A percentile compares a stretch with the other conserved stretches of the same genome.
Evolutionary conservation across 1,140 invertebrate species (phyloP).

Genomic region (Glomeris maerens): DNA sequence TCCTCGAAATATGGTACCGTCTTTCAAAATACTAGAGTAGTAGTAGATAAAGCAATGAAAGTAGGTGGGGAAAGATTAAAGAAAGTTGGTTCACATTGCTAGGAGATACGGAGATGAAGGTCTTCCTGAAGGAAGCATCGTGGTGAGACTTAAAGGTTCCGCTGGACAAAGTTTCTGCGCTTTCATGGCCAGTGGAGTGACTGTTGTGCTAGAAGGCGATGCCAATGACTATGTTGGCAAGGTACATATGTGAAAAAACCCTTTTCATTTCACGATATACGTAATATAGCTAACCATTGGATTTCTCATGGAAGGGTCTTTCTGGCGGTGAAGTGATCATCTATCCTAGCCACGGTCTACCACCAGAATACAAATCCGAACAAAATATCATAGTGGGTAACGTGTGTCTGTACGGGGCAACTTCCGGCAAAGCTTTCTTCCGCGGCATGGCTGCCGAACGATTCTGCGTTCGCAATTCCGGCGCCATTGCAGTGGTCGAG

Average conservation of each 20-base stretch:
- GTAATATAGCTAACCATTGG: no score
- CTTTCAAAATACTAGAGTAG: no score
- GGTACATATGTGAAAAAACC: constrained; percentile 28
- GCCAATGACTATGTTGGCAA: constrained; percentile 97
- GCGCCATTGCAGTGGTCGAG: constrained; percentile 75
- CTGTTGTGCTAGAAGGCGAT: constrained; percentile 85
- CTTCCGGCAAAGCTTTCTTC: constrained; percentile 85
- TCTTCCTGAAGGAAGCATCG: constrained; percentile 67
- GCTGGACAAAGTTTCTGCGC: constrained; percentile 98
- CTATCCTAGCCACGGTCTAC: constrained; percentile 72
- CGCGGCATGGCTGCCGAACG: constrained; percentile 92
- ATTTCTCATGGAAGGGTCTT: constrained; percentile 67
- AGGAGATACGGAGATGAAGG: constrained; percentile 81
- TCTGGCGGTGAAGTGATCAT: constrained; percentile 92
- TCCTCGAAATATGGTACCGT: no score
- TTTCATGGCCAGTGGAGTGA: constrained; percentile 83
- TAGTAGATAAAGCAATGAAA: no score
- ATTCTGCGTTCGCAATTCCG: constrained; percentile 96
- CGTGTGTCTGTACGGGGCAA: constrained; percentile 95
- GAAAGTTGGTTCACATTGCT: constrained; percentile 12
- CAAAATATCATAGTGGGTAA: constrained; percentile 96
- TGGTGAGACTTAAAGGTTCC: constrained; percentile 77
- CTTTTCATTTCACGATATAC: no score
- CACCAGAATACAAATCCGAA: constrained; percentile 63
- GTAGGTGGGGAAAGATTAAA: no score